Percentiles rank a stretch among this genome's conserved stretches.
Evolutionary conservation across 2,888 invertebrate genomes (phyloP).

Genomic region (Leptarthrus brevirostris): DNA sequence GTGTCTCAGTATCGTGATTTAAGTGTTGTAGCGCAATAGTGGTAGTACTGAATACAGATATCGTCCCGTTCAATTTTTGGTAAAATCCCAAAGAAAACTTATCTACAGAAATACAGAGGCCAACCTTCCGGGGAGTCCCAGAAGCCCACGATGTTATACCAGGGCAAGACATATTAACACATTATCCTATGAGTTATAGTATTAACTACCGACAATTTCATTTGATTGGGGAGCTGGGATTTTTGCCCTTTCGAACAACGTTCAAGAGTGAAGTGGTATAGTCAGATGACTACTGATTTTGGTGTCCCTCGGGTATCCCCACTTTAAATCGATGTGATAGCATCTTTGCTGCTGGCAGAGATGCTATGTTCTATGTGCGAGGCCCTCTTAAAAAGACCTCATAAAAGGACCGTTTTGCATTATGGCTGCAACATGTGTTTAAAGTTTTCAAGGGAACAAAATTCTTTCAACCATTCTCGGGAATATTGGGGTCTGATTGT

Average conservation of each 20-base stretch:
- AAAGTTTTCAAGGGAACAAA: slow-evolving; percentile 26
- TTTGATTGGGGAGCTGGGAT: slow-evolving; percentile 53
- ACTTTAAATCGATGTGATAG: slow-evolving; percentile 41
- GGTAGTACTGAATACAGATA: slow-evolving; percentile 11
- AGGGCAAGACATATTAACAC: slow-evolving; percentile 52
- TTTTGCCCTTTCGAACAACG: slow-evolving; percentile 38
- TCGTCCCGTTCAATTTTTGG: slow-evolving; percentile 34
- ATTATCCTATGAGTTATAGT: slow-evolving; percentile 54
- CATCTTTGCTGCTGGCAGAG: slow-evolving; percentile 11
- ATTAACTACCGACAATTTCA: slow-evolving; percentile 53
- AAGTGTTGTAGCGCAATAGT: slow-evolving; percentile 13
- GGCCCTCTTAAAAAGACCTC: slow-evolving; percentile 38
- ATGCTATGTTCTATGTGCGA: neutral
- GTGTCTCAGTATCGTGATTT: slow-evolving; percentile 18
- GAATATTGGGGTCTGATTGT: slow-evolving; percentile 19
- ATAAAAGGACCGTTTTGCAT: slow-evolving; percentile 41
- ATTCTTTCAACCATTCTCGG: slow-evolving; percentile 16
- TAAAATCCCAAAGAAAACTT: slow-evolving; percentile 48
- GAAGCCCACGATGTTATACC: slow-evolving; percentile 45
- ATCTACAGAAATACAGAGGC: slow-evolving; percentile 42
- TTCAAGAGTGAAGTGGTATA: neutral
- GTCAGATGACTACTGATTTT: slow-evolving; percentile 11
- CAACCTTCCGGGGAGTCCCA: slow-evolving; percentile 35
- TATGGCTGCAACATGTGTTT: slow-evolving; percentile 45
- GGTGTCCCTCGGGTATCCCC: slow-evolving; percentile 17